phyloP scores from a whole-genome alignment of 2,888 invertebrate genomes.

The Drosophila leonis region DNA sequence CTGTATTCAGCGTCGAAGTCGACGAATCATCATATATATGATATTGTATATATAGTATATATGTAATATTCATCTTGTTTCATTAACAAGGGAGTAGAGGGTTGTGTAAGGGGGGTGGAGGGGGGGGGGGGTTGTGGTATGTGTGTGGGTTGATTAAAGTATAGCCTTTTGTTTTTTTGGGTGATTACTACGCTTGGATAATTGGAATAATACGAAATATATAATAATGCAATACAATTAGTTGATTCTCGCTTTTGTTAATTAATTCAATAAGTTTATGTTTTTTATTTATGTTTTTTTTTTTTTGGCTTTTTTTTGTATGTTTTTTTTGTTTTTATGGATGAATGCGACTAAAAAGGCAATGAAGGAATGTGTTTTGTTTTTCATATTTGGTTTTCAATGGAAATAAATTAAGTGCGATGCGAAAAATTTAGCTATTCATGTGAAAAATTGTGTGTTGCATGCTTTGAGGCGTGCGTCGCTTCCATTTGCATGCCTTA shows the following conservation, averaged over 20 bases:
- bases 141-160: conserved; percentile 64
- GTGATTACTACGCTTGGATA: conserved; percentile 78
- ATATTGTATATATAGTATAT: conserved; percentile 56
- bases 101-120: not conserved
- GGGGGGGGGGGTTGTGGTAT: not conserved
- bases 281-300: conserved; percentile 31
- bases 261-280: conserved; percentile 47
- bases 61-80: conserved; percentile 43
- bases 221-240: conserved; percentile 77
- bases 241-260: conserved; percentile 43
- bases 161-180: conserved; percentile 50
- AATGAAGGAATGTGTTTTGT: conserved; percentile 64
- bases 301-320: conserved; percentile 4
- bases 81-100: conserved; percentile 3
- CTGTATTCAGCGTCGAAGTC: conserved; percentile 78
- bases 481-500: conserved; percentile 10
- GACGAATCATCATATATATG: conserved; percentile 70
- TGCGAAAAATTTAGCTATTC: conserved; percentile 70
- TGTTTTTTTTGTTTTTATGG: conserved; percentile 41
- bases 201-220: conserved; percentile 79
- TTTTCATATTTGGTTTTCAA: conserved; percentile 33
- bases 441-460: conserved; percentile 41
- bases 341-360: conserved; percentile 78
- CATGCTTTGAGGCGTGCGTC: conserved; percentile 51
- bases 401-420: conserved; percentile 27